These are phyloP conservation scores for Albula glossodonta DNA, from an alignment of 2,113 vertebrate genomes.

Conservation along the genomic window DNA sequence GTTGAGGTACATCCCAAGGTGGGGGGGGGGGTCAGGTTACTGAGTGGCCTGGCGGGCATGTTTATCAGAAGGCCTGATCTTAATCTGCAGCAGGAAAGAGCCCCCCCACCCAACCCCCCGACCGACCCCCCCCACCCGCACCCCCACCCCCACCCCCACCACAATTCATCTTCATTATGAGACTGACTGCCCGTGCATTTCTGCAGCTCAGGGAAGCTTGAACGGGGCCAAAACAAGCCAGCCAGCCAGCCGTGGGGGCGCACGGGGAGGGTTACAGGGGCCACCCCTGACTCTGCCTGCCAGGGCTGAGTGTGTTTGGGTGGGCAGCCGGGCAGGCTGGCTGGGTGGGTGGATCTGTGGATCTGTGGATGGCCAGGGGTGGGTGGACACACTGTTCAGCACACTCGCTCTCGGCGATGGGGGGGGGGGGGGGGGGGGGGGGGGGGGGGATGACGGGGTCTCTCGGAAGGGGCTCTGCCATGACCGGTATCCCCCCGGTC, in stretches of 20 bases:
- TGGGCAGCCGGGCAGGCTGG: constrained; percentile 19
- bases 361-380: too few relatives aligned
- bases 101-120: too few relatives aligned
- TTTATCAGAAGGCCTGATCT: constrained; percentile 68
- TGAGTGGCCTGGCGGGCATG: constrained; percentile 55
- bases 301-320: background rate
- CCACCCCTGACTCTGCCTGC: constrained; percentile 15
- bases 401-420: background rate
- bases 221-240: constrained; percentile 13
- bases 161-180: constrained; percentile 62
- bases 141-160: too few relatives aligned
- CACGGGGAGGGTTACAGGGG: constrained; percentile 12
- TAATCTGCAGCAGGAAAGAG: constrained; percentile 66
- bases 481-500: constrained; percentile 9
- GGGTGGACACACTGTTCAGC: background rate
- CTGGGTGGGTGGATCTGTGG: background rate
- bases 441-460: background rate
- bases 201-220: constrained; percentile 30
- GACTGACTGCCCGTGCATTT: constrained; percentile 42
- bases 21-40: constrained; percentile 58
- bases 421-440: too few relatives aligned
- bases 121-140: too few relatives aligned
- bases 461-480: background rate
- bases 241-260: background rate
- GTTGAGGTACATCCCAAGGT: constrained; percentile 27